Evolutionary conservation across 1,140 invertebrate genomes (phyloP).

Genomic region (Daktulosphaira vitifoliae): DNA sequence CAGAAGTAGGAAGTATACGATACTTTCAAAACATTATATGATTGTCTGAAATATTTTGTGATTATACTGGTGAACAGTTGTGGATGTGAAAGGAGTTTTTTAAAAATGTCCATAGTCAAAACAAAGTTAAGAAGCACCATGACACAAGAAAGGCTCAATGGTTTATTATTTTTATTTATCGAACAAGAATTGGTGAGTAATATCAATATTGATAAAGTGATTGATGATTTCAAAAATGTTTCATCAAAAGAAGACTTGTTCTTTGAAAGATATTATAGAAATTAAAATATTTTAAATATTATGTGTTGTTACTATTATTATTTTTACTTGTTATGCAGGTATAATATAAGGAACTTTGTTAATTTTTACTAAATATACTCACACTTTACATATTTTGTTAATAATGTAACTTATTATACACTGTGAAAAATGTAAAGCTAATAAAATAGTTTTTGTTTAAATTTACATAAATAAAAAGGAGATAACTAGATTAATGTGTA

Average conservation of each 20-base stretch:
- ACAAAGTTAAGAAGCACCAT: conserved; percentile 8
- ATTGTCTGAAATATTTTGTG: neutral
- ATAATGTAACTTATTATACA: neutral
- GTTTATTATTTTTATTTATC: conserved; percentile 2
- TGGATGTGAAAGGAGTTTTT: neutral
- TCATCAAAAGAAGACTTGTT: conserved; percentile 3
- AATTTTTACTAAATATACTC: conserved; percentile 3
- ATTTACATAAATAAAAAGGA: no score
- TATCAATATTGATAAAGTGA: neutral
- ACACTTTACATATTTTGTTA: conserved; percentile 4
- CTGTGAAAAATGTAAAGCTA: no score
- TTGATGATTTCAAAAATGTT: neutral
- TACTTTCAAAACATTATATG: neutral
- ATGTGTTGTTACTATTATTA: conserved; percentile 9
- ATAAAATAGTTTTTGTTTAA: no score
- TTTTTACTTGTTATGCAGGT: neutral
- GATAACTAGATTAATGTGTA: no score
- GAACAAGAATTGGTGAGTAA: conserved; percentile 1
- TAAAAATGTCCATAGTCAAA: conserved; percentile 7
- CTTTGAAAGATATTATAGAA: neutral
- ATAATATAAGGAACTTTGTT: neutral
- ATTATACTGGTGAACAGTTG: conserved; percentile 9
- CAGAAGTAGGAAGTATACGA: conserved; percentile 1
- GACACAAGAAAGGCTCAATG: conserved; percentile 9
- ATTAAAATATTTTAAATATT: neutral